Percentiles rank a stretch among this genome's conserved stretches.
Evolutionary conservation across 2,113 vertebrate species (phyloP).

Genomic region (Pontoporia blainvillei): DNA sequence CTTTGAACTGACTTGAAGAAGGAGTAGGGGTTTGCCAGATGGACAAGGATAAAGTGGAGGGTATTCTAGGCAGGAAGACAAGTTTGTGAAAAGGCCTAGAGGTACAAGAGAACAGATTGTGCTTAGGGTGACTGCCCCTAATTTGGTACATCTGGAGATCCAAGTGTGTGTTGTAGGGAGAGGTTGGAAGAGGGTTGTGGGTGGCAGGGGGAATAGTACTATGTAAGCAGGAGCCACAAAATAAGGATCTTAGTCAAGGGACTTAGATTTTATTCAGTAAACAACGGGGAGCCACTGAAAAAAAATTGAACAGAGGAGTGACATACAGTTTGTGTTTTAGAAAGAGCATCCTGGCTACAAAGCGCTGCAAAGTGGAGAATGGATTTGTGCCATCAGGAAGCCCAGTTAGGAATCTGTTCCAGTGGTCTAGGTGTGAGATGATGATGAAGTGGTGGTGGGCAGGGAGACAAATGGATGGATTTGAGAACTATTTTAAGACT

Average conservation of each 20-base stretch:
- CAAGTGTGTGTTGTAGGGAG: neutral
- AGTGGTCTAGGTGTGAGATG: neutral
- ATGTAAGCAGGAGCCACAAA: neutral
- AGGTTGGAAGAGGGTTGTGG: neutral
- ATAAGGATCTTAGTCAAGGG: neutral
- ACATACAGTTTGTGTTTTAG: neutral
- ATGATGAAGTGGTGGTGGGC: neutral
- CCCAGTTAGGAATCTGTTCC: neutral
- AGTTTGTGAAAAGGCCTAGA: neutral
- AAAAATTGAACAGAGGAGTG: neutral
- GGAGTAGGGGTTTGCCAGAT: neutral
- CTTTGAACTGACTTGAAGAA: constrained; percentile 22
- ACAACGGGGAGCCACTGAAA: neutral
- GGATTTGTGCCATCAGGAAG: neutral
- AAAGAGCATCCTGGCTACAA: neutral
- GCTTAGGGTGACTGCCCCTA: neutral
- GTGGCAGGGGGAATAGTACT: neutral
- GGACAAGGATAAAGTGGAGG: neutral
- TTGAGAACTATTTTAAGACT: neutral
- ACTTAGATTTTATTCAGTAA: constrained; percentile 30
- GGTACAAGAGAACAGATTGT: neutral
- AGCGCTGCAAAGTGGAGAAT: neutral
- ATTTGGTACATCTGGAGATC: neutral
- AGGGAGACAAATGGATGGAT: neutral
- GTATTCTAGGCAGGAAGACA: neutral